Conservation (phyloP, 2,888 invertebrate genomes). For the Anorthoa munda region DNA sequence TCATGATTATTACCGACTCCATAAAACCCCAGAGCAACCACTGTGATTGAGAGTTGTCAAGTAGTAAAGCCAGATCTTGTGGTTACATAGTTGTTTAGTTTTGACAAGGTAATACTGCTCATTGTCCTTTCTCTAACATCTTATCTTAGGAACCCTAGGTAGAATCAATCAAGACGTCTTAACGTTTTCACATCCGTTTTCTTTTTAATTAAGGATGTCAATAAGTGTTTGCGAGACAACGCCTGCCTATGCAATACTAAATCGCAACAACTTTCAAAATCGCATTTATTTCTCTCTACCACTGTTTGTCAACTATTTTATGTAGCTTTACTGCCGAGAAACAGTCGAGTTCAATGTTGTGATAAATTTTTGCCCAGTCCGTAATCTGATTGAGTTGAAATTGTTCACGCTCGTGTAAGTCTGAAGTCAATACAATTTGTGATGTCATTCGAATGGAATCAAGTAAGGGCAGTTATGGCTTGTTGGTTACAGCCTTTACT, state of each 20-base stretch:
- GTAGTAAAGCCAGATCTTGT: neutral
- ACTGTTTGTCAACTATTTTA: neutral
- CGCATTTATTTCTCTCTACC: neutral
- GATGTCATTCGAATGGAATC: neutral
- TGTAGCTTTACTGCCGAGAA: neutral
- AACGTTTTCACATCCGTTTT: no score
- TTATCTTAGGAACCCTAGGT: neutral
- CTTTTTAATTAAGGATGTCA: no score
- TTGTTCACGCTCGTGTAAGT: slow-evolving; percentile 19
- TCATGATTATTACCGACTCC: neutral
- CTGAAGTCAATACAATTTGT: slow-evolving; percentile 14
- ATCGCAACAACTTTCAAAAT: neutral
- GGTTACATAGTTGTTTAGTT: neutral
- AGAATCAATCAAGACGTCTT: neutral
- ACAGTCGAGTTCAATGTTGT: slow-evolving; percentile 2
- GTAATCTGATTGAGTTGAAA: slow-evolving; percentile 15
- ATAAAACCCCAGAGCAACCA: neutral
- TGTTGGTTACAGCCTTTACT: neutral
- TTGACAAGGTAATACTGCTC: neutral
- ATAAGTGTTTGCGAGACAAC: no score
- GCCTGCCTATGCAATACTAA: no score
- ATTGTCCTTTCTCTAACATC: neutral
- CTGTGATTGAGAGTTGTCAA: neutral
- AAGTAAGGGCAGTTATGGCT: neutral
- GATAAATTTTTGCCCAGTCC: neutral